Evolutionary conservation across 2,888 invertebrate genomes (phyloP), one percentile per base, ranked within the genome.

Genomic region (Parnassius apollo): DNA sequence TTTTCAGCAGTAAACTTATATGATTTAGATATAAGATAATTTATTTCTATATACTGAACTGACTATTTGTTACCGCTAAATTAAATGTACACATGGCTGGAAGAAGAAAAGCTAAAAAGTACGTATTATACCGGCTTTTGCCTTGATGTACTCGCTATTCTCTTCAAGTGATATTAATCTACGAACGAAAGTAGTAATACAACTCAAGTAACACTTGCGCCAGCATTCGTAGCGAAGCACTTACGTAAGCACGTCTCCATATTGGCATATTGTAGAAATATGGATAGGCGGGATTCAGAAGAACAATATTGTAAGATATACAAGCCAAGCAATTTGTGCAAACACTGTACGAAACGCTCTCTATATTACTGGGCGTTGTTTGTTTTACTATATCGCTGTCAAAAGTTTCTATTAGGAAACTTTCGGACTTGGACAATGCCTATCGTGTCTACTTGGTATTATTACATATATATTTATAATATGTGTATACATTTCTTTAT

Each of bases 311-410:
- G 65, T 67, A 78, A 83, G 13, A 49, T 49, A 49, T 49, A 85
- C 82, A 84, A 81, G 77, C 77, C 72, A 80, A 76, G 18, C 85
- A 85, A 85, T 85, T 85, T 85, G 78, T 77, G 70, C 74, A 71
- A 74, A 75, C 76, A 76, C 76, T 12, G 76, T 74, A 73, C 71
- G 49, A 72, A 69, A 59, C 57, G 65, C 65, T 64, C 65, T 57
- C 58, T 66, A 63, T 58, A 69, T 68, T 68, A 68, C 67, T 70
- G 65, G 65, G 61, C 18, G 35, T 57, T 48, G n/a, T 57, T 35
- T 13, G 48, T 57, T 48, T 48, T 54, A 54, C 25, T 45, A 44
- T 55, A 60, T 55, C 12, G 49, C 51, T 46, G 35, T 3, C 11
- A 50, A 51, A 35, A 7, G 7, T n/a, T 13, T 35, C 50, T 50